phyloP scores from a whole-genome alignment of 2,888 invertebrate species.

The Tipula lateralis region DNA sequence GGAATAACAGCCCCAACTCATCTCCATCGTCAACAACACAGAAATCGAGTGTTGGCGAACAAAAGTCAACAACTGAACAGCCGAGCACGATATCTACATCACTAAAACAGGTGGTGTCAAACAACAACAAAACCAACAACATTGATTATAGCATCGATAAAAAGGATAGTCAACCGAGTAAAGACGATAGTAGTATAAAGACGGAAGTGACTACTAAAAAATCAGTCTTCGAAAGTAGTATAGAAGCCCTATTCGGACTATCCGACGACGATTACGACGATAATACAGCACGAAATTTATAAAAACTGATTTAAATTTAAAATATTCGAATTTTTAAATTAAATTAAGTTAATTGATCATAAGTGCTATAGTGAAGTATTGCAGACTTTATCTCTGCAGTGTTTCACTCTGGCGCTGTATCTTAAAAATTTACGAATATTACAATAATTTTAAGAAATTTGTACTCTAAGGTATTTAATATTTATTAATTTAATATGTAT shows the following conservation, averaged over 20 bases:
- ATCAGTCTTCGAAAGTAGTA: conserved; percentile 5
- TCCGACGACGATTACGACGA: conserved; percentile 42
- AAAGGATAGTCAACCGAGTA: background rate
- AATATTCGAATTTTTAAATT: background rate
- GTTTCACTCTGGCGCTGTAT: background rate
- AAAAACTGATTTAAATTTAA: background rate
- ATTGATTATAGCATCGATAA: background rate
- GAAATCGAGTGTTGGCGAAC: background rate
- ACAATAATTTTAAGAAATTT: background rate
- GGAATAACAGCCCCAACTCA: background rate
- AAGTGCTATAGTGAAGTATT: background rate
- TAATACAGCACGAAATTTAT: conserved; percentile 38
- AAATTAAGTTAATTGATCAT: conserved; percentile 3
- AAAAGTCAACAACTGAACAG: background rate
- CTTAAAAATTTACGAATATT: background rate
- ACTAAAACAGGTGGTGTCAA: background rate
- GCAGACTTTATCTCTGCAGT: conserved; percentile 15
- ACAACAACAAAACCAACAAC: background rate
- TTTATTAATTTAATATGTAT: background rate
- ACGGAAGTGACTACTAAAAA: background rate
- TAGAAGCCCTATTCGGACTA: background rate
- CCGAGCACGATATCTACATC: background rate
- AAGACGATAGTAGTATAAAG: background rate
- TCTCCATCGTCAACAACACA: background rate
- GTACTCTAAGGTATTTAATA: background rate